These are phyloP conservation scores for Drosophila antonietae DNA, from an alignment of 2,888 invertebrate species.

Conservation along the genomic window DNA sequence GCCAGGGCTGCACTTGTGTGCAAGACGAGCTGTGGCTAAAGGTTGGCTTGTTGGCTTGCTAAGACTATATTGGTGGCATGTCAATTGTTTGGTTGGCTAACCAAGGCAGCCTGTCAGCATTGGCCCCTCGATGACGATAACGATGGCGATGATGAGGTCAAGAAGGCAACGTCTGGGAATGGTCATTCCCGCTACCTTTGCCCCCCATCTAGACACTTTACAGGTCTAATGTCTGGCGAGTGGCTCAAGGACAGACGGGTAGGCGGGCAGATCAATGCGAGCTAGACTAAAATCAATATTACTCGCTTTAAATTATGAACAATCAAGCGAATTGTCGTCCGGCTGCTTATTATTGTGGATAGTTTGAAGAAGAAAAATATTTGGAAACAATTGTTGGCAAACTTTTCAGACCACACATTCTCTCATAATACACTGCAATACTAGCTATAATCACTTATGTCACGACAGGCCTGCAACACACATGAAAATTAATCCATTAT, in stretches of 20 bases:
- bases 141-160: slow-evolving; percentile 24
- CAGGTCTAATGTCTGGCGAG: slow-evolving; percentile 11
- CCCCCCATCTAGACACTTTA: slow-evolving; percentile 12
- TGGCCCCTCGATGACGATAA: slow-evolving; percentile 24
- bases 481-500: background rate
- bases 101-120: slow-evolving; percentile 29
- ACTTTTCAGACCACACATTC: slow-evolving; percentile 10
- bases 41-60: background rate
- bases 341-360: slow-evolving; percentile 12
- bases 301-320: slow-evolving; percentile 50
- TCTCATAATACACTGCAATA: background rate
- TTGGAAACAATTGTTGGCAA: slow-evolving; percentile 13
- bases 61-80: slow-evolving; percentile 21
- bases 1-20: slow-evolving; percentile 41
- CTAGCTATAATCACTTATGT: slow-evolving; percentile 21
- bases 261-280: background rate
- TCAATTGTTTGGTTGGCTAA: slow-evolving; percentile 32
- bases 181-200: background rate
- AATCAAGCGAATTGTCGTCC: slow-evolving; percentile 27
- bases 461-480: slow-evolving; percentile 1
- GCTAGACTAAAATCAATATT: slow-evolving; percentile 45
- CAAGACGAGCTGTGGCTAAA: background rate
- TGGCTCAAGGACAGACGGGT: background rate
- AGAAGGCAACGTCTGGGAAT: slow-evolving; percentile 16
- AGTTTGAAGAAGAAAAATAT: slow-evolving; percentile 11